Base-by-base conservation (phyloP, 1,140 invertebrate genomes). In the Neodiprion lecontei region DNA sequence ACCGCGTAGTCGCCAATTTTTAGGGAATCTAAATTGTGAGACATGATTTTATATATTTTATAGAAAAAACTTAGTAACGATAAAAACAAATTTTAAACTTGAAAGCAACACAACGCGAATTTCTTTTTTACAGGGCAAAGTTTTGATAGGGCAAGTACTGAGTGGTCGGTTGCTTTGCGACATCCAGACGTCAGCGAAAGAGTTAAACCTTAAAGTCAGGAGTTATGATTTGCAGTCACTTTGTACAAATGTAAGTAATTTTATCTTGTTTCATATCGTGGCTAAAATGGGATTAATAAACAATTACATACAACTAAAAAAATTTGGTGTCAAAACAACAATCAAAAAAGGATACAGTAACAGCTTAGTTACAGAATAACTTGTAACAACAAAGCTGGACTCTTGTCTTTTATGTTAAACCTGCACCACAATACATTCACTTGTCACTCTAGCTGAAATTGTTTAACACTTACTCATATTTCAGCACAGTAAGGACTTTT, bases 161-260 rank as follows among this genome's bases (percentile, higher is more conserved):
- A 92, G 92, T 82, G 98, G 98, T 0, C 91, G 98, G 69, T 89
- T 99, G 23, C 91, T 99, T 0, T 98, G 97, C 86, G 98, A 99
- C 88, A 92, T 98, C 5, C 97, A 97, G 89, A 90, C 96, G 65
- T 97, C 96, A 1, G 95, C 97, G 0, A 96, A 96, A 90, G 98
- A 99, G 90, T 90, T 99, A 5, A 88, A 87, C 75, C 95, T 99
- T 48, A 92, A 95, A 81, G 92, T 95, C 47, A 91, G 96, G 81
- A 97, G 95, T 84, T 99, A 97, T 84, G 97, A 99, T 87, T 89
- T 99, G 9, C 92, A 93, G 68, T 94, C 96, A 23, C 88, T 99
- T 0, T 94, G 95, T 75, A 90, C 91, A 66, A 92, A 93, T 75
- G 92, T 86, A 81, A 79, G 80, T 85, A 28, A 11, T 17, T 65